Evolutionary conservation across 2,888 invertebrate species (phyloP), one percentile per base, ranked within the genome.

Genomic region (Nemotelus pantherinus): DNA sequence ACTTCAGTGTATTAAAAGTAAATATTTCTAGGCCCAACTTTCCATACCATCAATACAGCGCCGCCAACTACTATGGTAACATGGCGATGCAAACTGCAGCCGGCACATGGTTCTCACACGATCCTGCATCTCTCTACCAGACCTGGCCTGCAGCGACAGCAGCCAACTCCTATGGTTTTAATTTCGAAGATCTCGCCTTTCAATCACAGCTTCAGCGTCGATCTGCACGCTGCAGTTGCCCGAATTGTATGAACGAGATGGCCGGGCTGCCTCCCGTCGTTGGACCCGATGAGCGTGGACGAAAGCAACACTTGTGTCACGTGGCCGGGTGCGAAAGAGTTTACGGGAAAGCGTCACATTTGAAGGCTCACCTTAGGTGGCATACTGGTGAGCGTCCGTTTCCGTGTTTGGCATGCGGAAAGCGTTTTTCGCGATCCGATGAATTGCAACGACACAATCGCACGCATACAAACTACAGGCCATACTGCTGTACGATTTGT

Each of bases 341-440:
- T 25, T 98, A 98, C 87, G 95, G 95, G 10, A 97, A 97, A 87
- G 96, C 97, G 0, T 97, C 97, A 0, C 98, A 98, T 85, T 87
- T 98, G 79, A 96, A 96, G 87, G 96, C 96, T 0, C 96, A 96
- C 85, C 89, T 96, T 2, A 90, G 97, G 71, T 96, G 96, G 96
- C 98, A 98, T 84, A 95, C 95, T 0, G 96, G 96, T 0, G 97
- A 97, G 84, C 89, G 96, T 6, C 97, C 97, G 0, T 97, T 95
- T 84, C 91, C 93, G 1, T 97, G 97, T 87, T 85, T 95, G 76
- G 94, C 94, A 83, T 97, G 97, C 85, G 95, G 95, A 4, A 97
- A 97, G 85, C 89, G 94, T 2, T 97, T 97, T 87, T 97, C 97
- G 2, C 90, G 97, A 74, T 96, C 95, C 53, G 97, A 97, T 84